These are phyloP conservation scores for Echinops telfairi DNA, from an alignment of 2,113 vertebrate genomes.

Conservation along the genomic window DNA sequence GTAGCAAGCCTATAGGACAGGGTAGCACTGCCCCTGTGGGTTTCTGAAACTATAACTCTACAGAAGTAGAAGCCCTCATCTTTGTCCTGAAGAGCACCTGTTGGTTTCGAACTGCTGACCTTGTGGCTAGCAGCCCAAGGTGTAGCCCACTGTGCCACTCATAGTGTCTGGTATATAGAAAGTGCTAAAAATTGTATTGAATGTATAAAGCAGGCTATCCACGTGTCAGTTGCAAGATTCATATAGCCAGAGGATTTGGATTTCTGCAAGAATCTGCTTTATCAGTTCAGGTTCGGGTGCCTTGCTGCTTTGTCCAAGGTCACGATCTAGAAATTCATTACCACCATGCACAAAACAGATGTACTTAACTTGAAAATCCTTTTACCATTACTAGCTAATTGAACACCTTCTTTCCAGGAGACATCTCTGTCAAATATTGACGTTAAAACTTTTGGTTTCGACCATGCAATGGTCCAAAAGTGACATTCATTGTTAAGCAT, in stretches of 20 bases:
- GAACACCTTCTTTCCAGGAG: neutral
- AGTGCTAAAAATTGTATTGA: neutral
- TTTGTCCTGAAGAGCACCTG: too few relatives aligned
- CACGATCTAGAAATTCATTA: neutral
- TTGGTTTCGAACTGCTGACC: too few relatives aligned
- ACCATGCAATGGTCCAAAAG: constrained; percentile 34
- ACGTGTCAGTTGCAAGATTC: constrained; percentile 18
- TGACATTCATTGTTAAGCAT: neutral
- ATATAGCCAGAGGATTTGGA: neutral
- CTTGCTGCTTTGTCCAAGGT: neutral
- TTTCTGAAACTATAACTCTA: too few relatives aligned
- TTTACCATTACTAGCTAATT: neutral
- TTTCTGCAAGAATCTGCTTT: neutral
- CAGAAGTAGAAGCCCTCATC: too few relatives aligned
- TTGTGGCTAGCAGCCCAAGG: too few relatives aligned
- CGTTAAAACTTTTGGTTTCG: constrained; percentile 1
- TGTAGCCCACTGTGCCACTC: too few relatives aligned
- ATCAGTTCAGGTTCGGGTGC: neutral
- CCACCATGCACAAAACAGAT: neutral
- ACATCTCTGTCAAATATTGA: neutral
- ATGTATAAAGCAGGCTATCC: neutral
- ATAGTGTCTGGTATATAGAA: neutral
- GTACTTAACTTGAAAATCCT: neutral
- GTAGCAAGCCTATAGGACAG: too few relatives aligned
- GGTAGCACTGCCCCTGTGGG: too few relatives aligned